Evolutionary conservation across 2,888 invertebrate species (phyloP).

Genomic region (Lithophane ornitopus): DNA sequence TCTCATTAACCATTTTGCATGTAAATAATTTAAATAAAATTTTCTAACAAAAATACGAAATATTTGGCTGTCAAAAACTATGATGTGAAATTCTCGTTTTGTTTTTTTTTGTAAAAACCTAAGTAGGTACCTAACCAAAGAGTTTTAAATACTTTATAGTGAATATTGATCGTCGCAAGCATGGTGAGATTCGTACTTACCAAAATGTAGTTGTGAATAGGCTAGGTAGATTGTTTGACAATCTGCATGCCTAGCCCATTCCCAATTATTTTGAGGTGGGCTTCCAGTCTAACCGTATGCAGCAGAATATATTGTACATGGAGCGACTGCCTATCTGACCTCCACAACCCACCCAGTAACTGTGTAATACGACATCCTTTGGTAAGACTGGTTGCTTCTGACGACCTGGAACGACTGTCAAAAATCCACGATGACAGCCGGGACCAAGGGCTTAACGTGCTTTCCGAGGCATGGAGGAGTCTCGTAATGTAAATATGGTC

Average conservation of each 20-base stretch:
- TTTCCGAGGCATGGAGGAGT: too few species aligned
- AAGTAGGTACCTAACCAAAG: neutral
- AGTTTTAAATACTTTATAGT: slow-evolving; percentile 13
- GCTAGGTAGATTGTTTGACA: neutral
- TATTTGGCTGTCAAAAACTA: slow-evolving; percentile 36
- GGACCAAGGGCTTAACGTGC: too few species aligned
- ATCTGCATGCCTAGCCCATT: neutral
- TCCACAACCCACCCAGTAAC: neutral
- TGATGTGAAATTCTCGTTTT: neutral
- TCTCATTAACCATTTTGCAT: slow-evolving; percentile 7
- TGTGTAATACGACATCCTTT: neutral
- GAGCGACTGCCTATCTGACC: neutral
- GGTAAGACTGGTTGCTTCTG: too few species aligned
- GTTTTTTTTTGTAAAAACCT: neutral
- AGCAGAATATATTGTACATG: neutral
- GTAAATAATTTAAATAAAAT: neutral
- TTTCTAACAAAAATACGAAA: slow-evolving; percentile 1
- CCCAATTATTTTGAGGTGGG: neutral
- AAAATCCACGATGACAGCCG: too few species aligned
- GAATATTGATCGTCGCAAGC: neutral
- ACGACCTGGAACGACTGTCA: too few species aligned
- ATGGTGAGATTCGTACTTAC: neutral
- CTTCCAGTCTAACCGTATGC: neutral
- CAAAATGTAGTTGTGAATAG: too few species aligned
- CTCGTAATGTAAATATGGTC: too few species aligned